Evolutionary conservation across 2,113 vertebrate genomes (phyloP).

Genomic region (Antigone vipio): DNA sequence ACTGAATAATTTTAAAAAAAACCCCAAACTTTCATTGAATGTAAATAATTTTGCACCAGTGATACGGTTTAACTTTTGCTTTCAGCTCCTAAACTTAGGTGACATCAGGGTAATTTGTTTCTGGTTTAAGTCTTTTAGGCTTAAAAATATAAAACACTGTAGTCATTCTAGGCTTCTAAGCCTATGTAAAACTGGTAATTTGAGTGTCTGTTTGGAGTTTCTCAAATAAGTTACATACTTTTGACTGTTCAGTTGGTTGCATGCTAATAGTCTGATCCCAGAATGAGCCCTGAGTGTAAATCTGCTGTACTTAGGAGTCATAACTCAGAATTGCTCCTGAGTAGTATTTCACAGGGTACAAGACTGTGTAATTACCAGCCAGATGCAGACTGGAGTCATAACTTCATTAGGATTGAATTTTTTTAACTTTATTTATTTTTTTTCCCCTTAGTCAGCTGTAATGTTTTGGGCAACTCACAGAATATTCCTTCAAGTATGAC

Average conservation of each 20-base stretch:
- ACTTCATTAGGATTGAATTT: not conserved
- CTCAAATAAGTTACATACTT: not conserved
- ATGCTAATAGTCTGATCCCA: not conserved
- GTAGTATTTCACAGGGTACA: not conserved
- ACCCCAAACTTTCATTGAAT: not conserved
- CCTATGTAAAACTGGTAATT: not conserved
- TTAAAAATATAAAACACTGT: not conserved
- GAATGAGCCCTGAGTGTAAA: not conserved
- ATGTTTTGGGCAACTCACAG: not conserved
- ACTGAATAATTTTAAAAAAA: not conserved
- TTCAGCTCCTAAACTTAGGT: not conserved
- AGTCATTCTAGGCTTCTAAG: not conserved
- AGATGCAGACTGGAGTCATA: not conserved
- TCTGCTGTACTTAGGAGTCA: not conserved
- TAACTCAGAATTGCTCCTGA: not conserved
- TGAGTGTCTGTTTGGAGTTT: not conserved
- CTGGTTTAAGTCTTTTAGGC: not conserved
- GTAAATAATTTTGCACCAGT: constrained; percentile 15
- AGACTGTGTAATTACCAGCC: not conserved
- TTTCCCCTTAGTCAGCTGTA: not conserved
- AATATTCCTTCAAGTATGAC: constrained; percentile 40
- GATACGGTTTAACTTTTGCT: constrained; percentile 41
- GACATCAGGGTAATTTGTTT: not conserved
- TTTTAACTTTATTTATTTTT: not conserved
- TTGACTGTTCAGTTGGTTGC: not conserved